phyloP scores from a whole-genome alignment of 2,797 vertebrate genomes.

The Syngnathus acus region DNA sequence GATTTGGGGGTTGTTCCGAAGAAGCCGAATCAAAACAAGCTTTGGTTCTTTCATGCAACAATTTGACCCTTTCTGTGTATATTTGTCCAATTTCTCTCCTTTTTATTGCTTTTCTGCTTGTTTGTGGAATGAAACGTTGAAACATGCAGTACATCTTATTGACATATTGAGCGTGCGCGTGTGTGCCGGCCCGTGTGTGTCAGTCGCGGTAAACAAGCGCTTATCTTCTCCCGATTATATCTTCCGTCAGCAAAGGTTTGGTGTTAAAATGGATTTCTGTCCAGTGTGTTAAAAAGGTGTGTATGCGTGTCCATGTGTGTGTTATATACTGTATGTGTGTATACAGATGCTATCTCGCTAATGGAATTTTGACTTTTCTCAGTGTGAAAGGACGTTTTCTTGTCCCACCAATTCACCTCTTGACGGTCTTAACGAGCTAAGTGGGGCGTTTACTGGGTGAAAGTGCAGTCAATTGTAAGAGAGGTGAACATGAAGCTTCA shows the following conservation, averaged over 20 bases:
- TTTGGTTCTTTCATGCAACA: background rate
- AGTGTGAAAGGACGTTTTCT: constrained; percentile 3
- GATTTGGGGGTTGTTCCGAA: no score
- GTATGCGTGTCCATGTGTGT: constrained; percentile 13
- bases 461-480: background rate
- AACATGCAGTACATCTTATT: background rate
- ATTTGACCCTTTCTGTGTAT: background rate
- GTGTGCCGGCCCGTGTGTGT: background rate
- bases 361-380: constrained; percentile 5
- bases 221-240: constrained; percentile 54
- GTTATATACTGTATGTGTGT: constrained; percentile 11
- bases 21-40: no score
- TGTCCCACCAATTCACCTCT: background rate
- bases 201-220: constrained; percentile 54
- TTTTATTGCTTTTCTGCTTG: background rate
- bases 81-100: background rate
- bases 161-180: constrained; percentile 2
- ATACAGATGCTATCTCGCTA: constrained; percentile 15
- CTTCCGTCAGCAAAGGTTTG: constrained; percentile 40
- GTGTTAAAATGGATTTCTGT: constrained; percentile 63
- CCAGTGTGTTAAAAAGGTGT: constrained; percentile 36
- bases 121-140: background rate
- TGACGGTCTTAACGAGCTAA: background rate
- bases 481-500: no score
- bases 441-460: background rate